phyloP scores from a whole-genome alignment of 1,140 invertebrate species.

The Cryptotermes secundus region DNA sequence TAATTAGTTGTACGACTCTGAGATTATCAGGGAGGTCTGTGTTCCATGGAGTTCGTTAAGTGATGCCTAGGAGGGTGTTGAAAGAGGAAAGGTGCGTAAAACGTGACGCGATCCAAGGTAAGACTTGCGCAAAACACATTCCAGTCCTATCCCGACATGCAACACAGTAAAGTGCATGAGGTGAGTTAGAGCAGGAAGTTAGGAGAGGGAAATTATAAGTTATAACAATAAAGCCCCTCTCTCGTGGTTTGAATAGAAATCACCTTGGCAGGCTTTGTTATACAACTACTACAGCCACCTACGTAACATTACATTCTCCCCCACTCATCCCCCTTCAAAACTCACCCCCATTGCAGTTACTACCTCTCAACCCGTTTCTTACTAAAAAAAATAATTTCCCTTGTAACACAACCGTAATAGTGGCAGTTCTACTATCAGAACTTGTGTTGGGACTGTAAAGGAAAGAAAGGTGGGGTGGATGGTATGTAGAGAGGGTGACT shows the following conservation, averaged over 20 bases:
- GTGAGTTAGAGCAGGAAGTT: background rate
- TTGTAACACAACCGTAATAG: background rate
- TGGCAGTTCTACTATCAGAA: background rate
- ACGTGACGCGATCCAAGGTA: no score
- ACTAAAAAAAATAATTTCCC: background rate
- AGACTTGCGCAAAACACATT: background rate
- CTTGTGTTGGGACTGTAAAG: background rate
- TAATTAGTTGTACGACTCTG: no score
- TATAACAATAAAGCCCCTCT: background rate
- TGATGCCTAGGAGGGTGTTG: background rate
- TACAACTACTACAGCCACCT: background rate
- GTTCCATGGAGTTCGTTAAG: no score
- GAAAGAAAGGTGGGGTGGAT: background rate
- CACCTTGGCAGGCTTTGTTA: background rate
- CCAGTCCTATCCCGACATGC: background rate
- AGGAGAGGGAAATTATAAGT: constrained; percentile 12
- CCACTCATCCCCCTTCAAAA: background rate
- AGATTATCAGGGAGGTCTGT: no score
- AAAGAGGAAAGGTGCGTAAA: background rate
- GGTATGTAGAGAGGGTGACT: no score
- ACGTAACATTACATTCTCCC: background rate
- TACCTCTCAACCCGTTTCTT: background rate
- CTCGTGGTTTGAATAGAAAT: constrained; percentile 16
- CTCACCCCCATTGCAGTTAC: background rate
- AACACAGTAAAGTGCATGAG: background rate